Evolutionary conservation across 2,888 invertebrate genomes (phyloP).

Genomic region (Ichneumoninae sp.): DNA sequence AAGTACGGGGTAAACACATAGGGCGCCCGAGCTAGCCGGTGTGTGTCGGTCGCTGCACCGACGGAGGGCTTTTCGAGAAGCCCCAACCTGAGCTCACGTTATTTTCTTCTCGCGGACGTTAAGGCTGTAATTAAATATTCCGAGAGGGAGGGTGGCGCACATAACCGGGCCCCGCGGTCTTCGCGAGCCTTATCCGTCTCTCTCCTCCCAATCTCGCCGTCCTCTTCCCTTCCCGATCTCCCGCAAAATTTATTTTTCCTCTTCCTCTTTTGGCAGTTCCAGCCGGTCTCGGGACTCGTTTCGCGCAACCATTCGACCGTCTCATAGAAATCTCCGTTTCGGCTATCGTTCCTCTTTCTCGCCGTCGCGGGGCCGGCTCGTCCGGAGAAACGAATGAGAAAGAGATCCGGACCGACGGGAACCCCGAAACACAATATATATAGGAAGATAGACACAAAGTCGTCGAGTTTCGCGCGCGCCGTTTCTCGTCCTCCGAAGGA

Average conservation of each 20-base stretch:
- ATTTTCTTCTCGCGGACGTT: slow-evolving; percentile 78
- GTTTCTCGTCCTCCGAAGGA: slow-evolving; percentile 63
- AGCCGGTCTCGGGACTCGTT: slow-evolving; percentile 65
- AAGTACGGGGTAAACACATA: slow-evolving; percentile 83
- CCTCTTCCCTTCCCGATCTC: slow-evolving; percentile 20
- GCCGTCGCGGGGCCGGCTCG: slow-evolving; percentile 43
- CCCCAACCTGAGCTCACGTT: slow-evolving; percentile 71
- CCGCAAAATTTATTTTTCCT: slow-evolving; percentile 49
- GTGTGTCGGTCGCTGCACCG: slow-evolving; percentile 65
- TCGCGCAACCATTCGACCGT: slow-evolving; percentile 52
- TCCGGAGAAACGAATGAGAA: slow-evolving; percentile 52
- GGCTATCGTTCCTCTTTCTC: slow-evolving; percentile 37
- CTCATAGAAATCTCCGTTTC: slow-evolving; percentile 21
- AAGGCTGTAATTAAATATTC: slow-evolving; percentile 82
- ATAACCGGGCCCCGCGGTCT: slow-evolving; percentile 60
- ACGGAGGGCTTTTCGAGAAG: slow-evolving; percentile 68
- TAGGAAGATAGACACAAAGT: slow-evolving; percentile 68
- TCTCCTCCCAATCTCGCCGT: slow-evolving; percentile 22
- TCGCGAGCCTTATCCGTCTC: slow-evolving; percentile 32
- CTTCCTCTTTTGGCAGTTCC: slow-evolving; percentile 54
- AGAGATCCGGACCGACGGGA: slow-evolving; percentile 49
- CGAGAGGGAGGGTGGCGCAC: slow-evolving; percentile 69
- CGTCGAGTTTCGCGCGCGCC: slow-evolving; percentile 51
- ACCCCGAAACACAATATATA: slow-evolving; percentile 25
- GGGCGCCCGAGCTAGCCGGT: slow-evolving; percentile 64